Conservation (phyloP, 2,113 vertebrate genomes). For the Antechinus flavipes region DNA sequence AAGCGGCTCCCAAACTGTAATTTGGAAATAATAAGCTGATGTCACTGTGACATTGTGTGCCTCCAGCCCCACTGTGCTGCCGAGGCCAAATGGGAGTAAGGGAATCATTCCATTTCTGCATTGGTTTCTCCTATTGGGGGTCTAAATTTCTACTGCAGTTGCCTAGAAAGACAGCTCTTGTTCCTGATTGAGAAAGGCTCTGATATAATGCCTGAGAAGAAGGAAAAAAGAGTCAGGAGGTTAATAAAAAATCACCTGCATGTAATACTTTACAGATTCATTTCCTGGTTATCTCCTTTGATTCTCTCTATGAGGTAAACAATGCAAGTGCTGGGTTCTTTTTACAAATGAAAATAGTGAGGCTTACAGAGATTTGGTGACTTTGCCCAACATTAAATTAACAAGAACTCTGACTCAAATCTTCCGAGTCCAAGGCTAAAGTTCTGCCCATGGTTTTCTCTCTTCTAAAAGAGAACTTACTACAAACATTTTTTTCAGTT, state of each 20-base stretch:
- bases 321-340: background rate
- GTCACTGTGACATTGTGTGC: conserved; percentile 31
- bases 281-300: background rate
- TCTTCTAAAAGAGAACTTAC: background rate
- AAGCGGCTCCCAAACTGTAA: conserved; percentile 23
- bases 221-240: background rate
- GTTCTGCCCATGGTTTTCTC: background rate
- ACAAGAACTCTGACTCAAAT: background rate
- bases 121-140: conserved; percentile 21
- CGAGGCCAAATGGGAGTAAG: conserved; percentile 11
- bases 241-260: background rate
- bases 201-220: background rate
- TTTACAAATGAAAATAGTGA: background rate
- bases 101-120: background rate
- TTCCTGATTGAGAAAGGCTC: conserved; percentile 16
- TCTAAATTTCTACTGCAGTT: background rate
- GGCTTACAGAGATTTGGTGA: background rate
- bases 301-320: background rate
- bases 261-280: background rate
- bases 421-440: background rate
- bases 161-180: conserved; percentile 13
- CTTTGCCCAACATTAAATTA: background rate
- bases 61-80: conserved; percentile 46
- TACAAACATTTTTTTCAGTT: background rate
- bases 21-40: conserved; percentile 47